These are phyloP conservation scores for Habrosyne pyritoides DNA, from an alignment of 2,888 invertebrate species.

Conservation along the genomic window DNA sequence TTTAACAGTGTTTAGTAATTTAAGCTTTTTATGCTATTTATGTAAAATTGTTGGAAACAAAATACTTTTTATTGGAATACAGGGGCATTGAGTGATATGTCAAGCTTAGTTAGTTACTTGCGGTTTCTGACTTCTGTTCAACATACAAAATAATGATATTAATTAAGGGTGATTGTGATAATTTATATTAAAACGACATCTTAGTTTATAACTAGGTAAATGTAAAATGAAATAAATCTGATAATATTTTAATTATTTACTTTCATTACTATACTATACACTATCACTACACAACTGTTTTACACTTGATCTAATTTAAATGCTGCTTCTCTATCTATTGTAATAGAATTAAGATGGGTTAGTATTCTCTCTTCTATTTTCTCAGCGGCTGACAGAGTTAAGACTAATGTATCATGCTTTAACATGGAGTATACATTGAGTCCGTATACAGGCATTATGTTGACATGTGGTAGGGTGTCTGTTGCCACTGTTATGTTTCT, in stretches of 20 bases:
- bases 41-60: no score
- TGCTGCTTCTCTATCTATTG: constrained; percentile 68
- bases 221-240: constrained; percentile 5
- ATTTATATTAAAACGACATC: background rate
- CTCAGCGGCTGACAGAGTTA: constrained; percentile 93
- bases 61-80: no score
- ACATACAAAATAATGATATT: background rate
- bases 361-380: constrained; percentile 91
- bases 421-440: constrained; percentile 98
- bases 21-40: no score
- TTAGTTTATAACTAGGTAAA: background rate
- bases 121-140: background rate
- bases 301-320: constrained; percentile 86
- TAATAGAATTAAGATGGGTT: constrained; percentile 86
- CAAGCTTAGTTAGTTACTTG: background rate
- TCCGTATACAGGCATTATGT: constrained; percentile 97
- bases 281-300: constrained; percentile 27
- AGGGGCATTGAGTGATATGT: no score
- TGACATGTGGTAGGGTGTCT: constrained; percentile 90
- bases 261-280: constrained; percentile 14
- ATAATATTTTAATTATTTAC: constrained; percentile 12
- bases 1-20: no score
- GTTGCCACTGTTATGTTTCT: constrained; percentile 93
- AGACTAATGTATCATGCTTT: constrained; percentile 96
- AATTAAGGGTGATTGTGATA: background rate